phyloP scores from a whole-genome alignment of 2,113 vertebrate genomes.

The Herpetotheres cachinnans region DNA sequence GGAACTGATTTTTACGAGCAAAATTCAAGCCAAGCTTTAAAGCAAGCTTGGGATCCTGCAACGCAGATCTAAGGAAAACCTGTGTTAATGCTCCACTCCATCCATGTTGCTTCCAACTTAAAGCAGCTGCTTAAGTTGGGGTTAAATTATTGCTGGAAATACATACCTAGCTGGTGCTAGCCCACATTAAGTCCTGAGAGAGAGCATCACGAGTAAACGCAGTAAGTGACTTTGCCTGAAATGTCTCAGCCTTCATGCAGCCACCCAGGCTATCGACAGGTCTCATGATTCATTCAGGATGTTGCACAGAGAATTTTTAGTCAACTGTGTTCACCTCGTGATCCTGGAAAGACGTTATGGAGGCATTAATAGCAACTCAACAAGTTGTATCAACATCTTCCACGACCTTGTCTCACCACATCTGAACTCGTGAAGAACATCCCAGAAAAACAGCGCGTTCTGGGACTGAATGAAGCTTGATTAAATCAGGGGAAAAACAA shows the following conservation, averaged over 20 bases:
- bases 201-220: neutral
- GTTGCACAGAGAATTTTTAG: neutral
- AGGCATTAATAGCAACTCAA: neutral
- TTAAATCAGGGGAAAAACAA: too few relatives aligned
- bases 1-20: neutral
- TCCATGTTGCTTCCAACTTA: neutral
- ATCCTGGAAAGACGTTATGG: neutral
- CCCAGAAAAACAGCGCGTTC: neutral
- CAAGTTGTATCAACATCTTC: neutral
- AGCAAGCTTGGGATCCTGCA: neutral
- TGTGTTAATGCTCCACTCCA: neutral
- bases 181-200: neutral
- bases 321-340: neutral
- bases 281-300: neutral
- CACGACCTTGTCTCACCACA: neutral
- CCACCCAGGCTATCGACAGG: fast-evolving
- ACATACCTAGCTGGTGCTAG: neutral
- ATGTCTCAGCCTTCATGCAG: neutral
- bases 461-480: neutral
- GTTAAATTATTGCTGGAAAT: neutral
- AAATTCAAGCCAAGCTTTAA: neutral
- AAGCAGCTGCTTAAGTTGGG: neutral
- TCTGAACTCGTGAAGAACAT: neutral
- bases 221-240: neutral
- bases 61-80: neutral